Conservation (phyloP, 2,888 invertebrate species). For the Pollenia angustigena region DNA sequence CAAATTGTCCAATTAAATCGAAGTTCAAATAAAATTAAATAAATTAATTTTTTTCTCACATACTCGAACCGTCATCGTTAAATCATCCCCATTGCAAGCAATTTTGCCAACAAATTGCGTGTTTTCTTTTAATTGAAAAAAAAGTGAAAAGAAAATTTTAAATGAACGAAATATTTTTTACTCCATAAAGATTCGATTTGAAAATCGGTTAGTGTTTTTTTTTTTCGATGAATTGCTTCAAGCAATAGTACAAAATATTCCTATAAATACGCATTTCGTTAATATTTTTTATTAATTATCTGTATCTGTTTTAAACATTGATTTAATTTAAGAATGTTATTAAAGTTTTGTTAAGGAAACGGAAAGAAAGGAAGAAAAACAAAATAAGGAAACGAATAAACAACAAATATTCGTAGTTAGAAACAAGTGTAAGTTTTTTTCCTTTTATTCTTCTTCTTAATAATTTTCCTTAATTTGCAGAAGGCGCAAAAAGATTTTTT, state of each 20-base stretch:
- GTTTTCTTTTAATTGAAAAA: constrained; percentile 40
- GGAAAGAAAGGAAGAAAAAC: constrained; percentile 53
- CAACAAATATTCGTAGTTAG: constrained; percentile 19
- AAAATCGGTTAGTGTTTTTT: constrained; percentile 31
- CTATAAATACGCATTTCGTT: neutral
- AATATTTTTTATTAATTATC: constrained; percentile 6
- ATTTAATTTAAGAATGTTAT: constrained; percentile 54
- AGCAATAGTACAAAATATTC: constrained; percentile 17
- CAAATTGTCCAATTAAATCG: constrained; percentile 74
- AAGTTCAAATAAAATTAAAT: constrained; percentile 75
- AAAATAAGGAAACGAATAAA: constrained; percentile 36
- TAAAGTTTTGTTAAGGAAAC: constrained; percentile 63
- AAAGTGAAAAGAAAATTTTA: constrained; percentile 41
- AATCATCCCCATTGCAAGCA: constrained; percentile 31
- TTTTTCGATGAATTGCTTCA: neutral
- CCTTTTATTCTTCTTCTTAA: neutral
- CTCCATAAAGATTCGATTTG: constrained; percentile 19
- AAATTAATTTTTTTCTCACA: constrained; percentile 71
- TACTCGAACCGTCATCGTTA: constrained; percentile 33
- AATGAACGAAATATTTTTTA: constrained; percentile 2
- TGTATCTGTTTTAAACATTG: constrained; percentile 54
- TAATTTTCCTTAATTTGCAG: neutral
- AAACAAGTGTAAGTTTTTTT: constrained; percentile 53
- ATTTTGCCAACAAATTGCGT: constrained; percentile 48
- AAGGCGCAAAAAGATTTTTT: constrained; percentile 63